Conservation (phyloP, 2,113 vertebrate genomes). For the Uropsilus gracilis region DNA sequence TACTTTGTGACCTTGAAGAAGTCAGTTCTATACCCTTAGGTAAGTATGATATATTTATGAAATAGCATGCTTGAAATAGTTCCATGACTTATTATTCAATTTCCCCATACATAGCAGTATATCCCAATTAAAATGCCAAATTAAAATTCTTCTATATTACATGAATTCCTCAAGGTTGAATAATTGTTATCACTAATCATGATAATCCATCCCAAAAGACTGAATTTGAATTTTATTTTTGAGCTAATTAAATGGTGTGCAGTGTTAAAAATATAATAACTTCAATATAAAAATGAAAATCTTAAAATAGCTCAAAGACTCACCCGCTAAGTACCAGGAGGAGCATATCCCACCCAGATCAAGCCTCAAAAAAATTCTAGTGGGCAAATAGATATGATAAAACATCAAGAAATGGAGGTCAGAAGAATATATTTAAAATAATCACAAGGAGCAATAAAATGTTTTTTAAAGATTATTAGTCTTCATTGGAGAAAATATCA, state of each 20-base stretch:
- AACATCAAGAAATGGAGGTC: not conserved
- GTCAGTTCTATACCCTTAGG: not conserved
- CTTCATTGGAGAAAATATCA: not conserved
- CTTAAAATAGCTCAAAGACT: not conserved
- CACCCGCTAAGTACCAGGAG: not conserved
- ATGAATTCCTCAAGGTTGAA: not conserved
- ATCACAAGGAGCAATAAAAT: not conserved
- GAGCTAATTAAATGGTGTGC: not conserved
- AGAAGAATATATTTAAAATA: not conserved
- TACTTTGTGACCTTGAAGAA: not conserved
- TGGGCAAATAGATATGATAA: not conserved
- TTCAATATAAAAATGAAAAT: not conserved
- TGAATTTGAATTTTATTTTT: not conserved
- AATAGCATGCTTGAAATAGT: not conserved
- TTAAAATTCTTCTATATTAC: not conserved
- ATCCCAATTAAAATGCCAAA: not conserved
- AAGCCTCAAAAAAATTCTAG: not conserved
- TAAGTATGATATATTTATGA: not conserved
- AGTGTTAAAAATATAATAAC: not conserved
- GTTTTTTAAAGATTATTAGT: not conserved
- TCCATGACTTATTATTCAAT: not conserved
- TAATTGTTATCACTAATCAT: not conserved
- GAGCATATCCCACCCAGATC: not conserved
- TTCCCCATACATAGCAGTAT: not conserved
- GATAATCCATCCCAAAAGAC: not conserved